phyloP scores from a whole-genome alignment of 2,888 invertebrate genomes.

The Melanostoma scalare region DNA sequence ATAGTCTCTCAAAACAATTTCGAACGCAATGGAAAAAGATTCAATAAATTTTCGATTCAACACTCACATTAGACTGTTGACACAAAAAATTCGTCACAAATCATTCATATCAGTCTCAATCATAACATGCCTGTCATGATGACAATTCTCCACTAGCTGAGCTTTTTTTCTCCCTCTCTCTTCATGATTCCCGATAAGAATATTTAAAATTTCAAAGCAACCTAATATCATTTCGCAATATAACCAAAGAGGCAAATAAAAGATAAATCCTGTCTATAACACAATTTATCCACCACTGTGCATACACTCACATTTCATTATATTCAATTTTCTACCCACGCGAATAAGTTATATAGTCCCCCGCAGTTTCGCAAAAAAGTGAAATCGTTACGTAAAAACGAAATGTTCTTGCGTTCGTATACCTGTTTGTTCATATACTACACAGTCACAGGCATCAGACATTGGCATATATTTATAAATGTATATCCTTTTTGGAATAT shows the following conservation, averaged over 20 bases:
- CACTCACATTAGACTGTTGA: no score
- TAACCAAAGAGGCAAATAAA: conserved; percentile 48
- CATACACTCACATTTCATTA: conserved; percentile 41
- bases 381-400: not conserved
- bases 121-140: no score
- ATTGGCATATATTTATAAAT: not conserved
- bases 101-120: no score
- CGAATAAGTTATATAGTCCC: conserved; percentile 8
- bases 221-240: conserved; percentile 35
- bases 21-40: no score
- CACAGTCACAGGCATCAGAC: not conserved
- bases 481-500: conserved; percentile 3
- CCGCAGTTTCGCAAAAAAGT: not conserved
- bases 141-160: no score
- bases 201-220: conserved; percentile 12
- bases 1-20: no score
- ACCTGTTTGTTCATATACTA: not conserved
- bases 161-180: no score
- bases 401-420: not conserved
- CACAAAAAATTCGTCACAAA: no score
- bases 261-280: conserved; percentile 46
- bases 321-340: conserved; percentile 28
- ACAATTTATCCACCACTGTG: conserved; percentile 50
- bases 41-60: no score
- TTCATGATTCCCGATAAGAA: no score